These are phyloP conservation scores for Tonatia bakeri DNA, from an alignment of 2,113 vertebrate genomes.

Conservation along the genomic window DNA sequence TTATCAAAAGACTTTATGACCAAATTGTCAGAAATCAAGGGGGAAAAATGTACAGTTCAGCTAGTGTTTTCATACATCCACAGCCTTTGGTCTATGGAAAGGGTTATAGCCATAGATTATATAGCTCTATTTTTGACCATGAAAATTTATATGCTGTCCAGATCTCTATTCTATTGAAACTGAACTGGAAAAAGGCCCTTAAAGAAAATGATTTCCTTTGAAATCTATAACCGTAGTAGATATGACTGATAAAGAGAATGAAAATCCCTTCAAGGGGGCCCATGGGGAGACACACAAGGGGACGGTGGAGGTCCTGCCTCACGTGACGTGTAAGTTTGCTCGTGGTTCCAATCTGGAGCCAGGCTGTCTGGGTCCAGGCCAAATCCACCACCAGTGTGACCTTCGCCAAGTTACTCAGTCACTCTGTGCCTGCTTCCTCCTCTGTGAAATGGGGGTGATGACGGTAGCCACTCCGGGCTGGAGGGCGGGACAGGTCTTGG, in stretches of 20 bases:
- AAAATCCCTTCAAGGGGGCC: constrained; percentile 35
- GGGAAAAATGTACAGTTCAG: neutral
- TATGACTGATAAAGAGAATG: constrained; percentile 49
- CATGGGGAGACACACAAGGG: neutral
- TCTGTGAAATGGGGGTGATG: neutral
- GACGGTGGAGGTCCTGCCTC: neutral
- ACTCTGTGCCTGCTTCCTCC: neutral
- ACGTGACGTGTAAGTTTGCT: too few relatives aligned
- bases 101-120: constrained; percentile 34
- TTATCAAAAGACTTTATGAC: constrained; percentile 67
- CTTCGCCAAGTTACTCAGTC: neutral
- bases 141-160: constrained; percentile 62
- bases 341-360: neutral
- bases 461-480: neutral
- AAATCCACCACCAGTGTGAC: neutral
- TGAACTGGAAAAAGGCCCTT: constrained; percentile 51
- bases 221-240: constrained; percentile 47
- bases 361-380: neutral
- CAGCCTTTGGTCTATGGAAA: constrained; percentile 46
- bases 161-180: constrained; percentile 67
- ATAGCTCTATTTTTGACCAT: constrained; percentile 59
- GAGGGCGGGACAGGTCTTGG: neutral
- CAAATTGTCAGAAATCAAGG: constrained; percentile 56
- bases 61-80: constrained; percentile 36
- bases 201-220: constrained; percentile 50